Evolutionary conservation across 92 coral and sea anemone genomes (phyloP), one percentile per base, ranked within the genome.

Genomic region (Phenganax subtilis): DNA sequence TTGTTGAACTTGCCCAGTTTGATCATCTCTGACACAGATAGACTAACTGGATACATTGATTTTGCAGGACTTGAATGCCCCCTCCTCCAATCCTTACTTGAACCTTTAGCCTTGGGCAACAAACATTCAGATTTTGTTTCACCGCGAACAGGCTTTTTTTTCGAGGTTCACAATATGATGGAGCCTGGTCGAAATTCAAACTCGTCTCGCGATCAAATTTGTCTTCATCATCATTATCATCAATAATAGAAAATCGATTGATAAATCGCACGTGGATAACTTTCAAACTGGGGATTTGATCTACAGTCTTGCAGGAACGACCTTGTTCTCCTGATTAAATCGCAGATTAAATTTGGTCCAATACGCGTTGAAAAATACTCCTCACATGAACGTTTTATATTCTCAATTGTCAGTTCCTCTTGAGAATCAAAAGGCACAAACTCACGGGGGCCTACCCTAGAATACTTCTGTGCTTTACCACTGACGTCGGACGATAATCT

Each of bases 1-100:
- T 65, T 28, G 5, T 1, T 37, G 47, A 37, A 37, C 37, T 85
- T 85, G 44, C 85, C 85, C 7, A 85, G 80, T 31, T 80, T 79
- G 67, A 85, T 27, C 84, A 85, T 85, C 0, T 79, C 69, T 29
- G 72, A 20, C 0, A 85, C 57, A 12, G 87, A 85, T 14, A 85
- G 54, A 25, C 87, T 85, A 1, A 15, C 27, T 2, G 87, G 87
- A 79, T 44, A 75, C 52, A 20, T 14, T n/a, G 55, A 59, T 59
- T 29, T 54, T 8, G 37, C 67, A 55, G 82, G 82, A 11, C 11
- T 58, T 5, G 7, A 9, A 4, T 31, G 54, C 14, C 54, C 7
- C 25, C 25, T 20, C 25, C 25, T 3, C 9, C 16, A 20, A 8
- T 11, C 15, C 28, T 29, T 25, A 25, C n/a, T 10, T 29, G 6